Evolutionary conservation across 1,140 invertebrate genomes (phyloP), one percentile per base, ranked within the genome.

Genomic region (Marisa cornuarietis): DNA sequence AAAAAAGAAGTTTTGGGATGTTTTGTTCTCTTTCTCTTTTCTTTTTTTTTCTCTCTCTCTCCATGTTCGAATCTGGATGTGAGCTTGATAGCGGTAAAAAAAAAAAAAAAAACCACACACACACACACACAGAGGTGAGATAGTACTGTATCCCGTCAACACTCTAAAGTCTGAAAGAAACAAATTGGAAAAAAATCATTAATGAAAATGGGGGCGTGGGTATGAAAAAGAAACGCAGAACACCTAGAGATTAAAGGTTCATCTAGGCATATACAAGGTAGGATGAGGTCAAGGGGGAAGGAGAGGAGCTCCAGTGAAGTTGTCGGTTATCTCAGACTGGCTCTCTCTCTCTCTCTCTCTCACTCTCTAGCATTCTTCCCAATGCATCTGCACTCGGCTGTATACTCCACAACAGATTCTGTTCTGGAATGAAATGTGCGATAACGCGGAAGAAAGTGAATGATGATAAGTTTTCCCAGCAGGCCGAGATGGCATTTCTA

Each of bases 331-430:
- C 66, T 69, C 66, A 26, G n/a, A 26, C 66, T 69, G n/a, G 24
- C 6, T 69, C 66, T 69, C 66, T 69, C 66, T 69, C 66, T 69
- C 66, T n/a, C 66, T 4, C n/a, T 1, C n/a, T n/a, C n/a, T 69
- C 66, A 26, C 66, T 69, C 13, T 6, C 66, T 0, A 6, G 8
- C 66, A 1, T n/a, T 2, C n/a, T 31, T 69, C n/a, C n/a, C 66
- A 20, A 31, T 0, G n/a, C 14, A 31, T 22, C 13, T 69, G n/a
- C 42, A n/a, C 6, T 31, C 42, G 6, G 5, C 66, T 69, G n/a
- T 11, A n/a, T 69, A 6, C 42, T 10, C 11, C 66, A 26, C 66
- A n/a, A 5, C 66, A 7, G n/a, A 26, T 4, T 69, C 66, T 69
- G n/a, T 6, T 69, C n/a, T n/a, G 13, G 24, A 6, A 26, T 31